phyloP scores from a whole-genome alignment of 2,797 vertebrate genomes.

The Crocodylus rhombifer region DNA sequence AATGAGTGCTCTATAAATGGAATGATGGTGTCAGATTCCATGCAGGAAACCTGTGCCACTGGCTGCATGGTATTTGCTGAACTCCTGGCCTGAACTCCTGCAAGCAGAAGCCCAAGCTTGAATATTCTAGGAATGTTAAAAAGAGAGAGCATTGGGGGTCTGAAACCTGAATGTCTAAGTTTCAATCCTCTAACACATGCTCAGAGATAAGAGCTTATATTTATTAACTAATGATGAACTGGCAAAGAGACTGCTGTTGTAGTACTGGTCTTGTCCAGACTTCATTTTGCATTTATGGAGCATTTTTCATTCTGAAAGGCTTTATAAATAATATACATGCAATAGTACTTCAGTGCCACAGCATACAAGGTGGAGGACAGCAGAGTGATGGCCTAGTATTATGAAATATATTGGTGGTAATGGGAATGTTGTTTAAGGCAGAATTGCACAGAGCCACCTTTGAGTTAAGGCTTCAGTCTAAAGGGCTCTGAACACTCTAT shows the following conservation, averaged over 20 bases:
- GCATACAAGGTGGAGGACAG: not conserved
- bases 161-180: not conserved
- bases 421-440: not conserved
- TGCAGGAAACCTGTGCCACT: not conserved
- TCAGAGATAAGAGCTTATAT: not conserved
- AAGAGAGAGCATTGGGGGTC: not conserved
- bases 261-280: not conserved
- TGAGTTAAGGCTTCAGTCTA: not conserved
- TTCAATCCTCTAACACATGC: not conserved
- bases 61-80: not conserved
- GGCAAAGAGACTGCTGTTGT: not conserved
- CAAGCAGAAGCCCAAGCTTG: not conserved
- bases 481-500: not conserved
- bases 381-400: not conserved
- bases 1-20: not conserved
- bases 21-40: not conserved
- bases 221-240: not conserved
- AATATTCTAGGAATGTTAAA: not conserved
- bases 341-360: not conserved
- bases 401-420: not conserved
- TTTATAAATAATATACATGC: not conserved
- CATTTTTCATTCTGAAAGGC: not conserved
- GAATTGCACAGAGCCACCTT: not conserved
- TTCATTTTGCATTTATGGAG: not conserved
- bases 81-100: not conserved